Evolutionary conservation across 2,888 invertebrate genomes (phyloP).

Genomic region (Calameuta idolon): DNA sequence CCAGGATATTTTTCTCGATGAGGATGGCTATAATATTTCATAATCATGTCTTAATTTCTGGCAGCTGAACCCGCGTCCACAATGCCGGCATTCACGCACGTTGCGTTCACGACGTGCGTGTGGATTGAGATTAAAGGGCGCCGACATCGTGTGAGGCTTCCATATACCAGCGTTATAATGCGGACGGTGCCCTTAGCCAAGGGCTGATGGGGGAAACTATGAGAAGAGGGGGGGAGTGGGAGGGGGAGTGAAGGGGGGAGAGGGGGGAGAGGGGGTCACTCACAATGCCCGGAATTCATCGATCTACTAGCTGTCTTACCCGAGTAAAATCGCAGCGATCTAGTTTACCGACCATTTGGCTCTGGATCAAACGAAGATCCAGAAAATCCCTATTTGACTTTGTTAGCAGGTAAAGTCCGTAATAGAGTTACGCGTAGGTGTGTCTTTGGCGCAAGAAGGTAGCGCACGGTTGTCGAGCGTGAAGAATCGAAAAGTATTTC

Average conservation of each 20-base stretch:
- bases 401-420: neutral
- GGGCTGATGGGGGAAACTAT: slow-evolving; percentile 16
- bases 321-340: neutral
- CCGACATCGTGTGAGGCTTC: slow-evolving; percentile 60
- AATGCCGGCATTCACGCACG: slow-evolving; percentile 56
- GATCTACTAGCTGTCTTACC: slow-evolving; percentile 13
- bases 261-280: neutral
- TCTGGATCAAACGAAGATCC: neutral
- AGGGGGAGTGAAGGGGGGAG: too few relatives aligned
- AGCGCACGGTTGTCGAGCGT: neutral
- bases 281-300: slow-evolving; percentile 14
- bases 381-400: neutral
- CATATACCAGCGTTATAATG: slow-evolving; percentile 52
- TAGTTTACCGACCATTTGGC: neutral
- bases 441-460: neutral
- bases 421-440: neutral
- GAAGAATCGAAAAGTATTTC: neutral
- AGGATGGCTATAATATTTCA: slow-evolving; percentile 34
- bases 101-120: slow-evolving; percentile 32
- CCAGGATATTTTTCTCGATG: slow-evolving; percentile 1
- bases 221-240: neutral
- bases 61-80: slow-evolving; percentile 46
- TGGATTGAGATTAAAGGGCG: slow-evolving; percentile 61
- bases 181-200: slow-evolving; percentile 20
- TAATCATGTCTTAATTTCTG: slow-evolving; percentile 53